Conservation (phyloP, 2,888 invertebrate genomes). For the Petrophora chlorosata region DNA sequence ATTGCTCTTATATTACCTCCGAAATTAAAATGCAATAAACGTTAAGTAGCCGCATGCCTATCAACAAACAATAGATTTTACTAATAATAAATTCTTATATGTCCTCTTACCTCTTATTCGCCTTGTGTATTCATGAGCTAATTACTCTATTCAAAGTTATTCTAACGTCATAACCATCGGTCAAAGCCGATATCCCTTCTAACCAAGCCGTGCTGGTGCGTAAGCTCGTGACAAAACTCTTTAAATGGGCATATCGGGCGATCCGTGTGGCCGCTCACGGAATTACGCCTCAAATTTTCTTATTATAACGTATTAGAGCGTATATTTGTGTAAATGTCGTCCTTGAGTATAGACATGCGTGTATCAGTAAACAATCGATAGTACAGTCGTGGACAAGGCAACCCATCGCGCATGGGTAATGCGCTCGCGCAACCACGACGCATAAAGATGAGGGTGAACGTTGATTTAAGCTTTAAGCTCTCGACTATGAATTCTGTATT, state of each 20-base stretch:
- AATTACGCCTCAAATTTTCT: slow-evolving; percentile 39
- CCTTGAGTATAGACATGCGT: slow-evolving; percentile 54
- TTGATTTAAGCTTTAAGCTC: slow-evolving; percentile 56
- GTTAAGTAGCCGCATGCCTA: slow-evolving; percentile 48
- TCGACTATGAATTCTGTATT: slow-evolving; percentile 63
- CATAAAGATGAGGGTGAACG: slow-evolving; percentile 71
- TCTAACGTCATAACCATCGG: slow-evolving; percentile 79
- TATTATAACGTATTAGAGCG: slow-evolving; percentile 54
- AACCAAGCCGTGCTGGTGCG: slow-evolving; percentile 65
- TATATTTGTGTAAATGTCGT: slow-evolving; percentile 52
- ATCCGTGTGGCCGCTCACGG: slow-evolving; percentile 61
- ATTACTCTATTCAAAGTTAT: slow-evolving; percentile 81
- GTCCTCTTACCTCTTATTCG: slow-evolving; percentile 58
- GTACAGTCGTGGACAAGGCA: slow-evolving; percentile 58
- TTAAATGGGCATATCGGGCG: slow-evolving; percentile 68
- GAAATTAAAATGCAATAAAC: slow-evolving; percentile 52
- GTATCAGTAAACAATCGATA: slow-evolving; percentile 75
- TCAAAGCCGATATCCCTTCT: slow-evolving; percentile 74
- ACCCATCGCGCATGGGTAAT: slow-evolving; percentile 73
- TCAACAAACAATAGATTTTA: slow-evolving; percentile 55
- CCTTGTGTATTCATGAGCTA: slow-evolving; percentile 72
- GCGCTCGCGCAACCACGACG: slow-evolving; percentile 61
- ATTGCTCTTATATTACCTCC: slow-evolving; percentile 16
- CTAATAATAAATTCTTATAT: slow-evolving; percentile 59
- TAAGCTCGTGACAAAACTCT: slow-evolving; percentile 77